Evolutionary conservation across 2,797 vertebrate genomes (phyloP), one percentile per base, ranked within the genome.

Genomic region (Ambastaia sidthimunki): DNA sequence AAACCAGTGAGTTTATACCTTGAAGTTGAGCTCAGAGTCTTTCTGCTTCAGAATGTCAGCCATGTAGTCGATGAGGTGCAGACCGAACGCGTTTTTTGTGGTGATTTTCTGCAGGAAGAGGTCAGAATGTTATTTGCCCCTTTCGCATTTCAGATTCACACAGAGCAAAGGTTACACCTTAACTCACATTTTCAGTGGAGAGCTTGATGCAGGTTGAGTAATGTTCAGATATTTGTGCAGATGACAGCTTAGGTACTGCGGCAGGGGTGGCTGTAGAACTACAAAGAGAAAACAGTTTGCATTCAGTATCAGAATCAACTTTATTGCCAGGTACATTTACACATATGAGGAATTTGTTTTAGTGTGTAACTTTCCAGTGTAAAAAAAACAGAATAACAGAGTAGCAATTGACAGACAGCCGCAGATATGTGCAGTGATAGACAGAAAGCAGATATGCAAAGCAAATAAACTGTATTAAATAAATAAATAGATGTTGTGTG

Each of bases 21-120:
- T 97, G 88, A 99, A 99, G 89, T 97, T 96, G 62, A 93, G 76
- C 81, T 98, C 96, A 0, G 95, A 94, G 78, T 96, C 94, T 85
- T 98, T 97, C 87, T 97, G 90, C 80, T 96, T 96, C 74, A 98
- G 94, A 82, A 99, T 96, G 37, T 98, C 95, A 0, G 94, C 90
- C 96, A 99, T 97, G 68, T 97, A 99, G 90, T 99, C 97, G 71
- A 99, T 99, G 78, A 99, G 90, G 85, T 98, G 95, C 31, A 99
- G 92, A 44, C 96, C 97, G 80, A 99, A 99, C 2, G 95, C 98
- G 67, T 99, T 99, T 89, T 98, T 99, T 0, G 94, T 96, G 76
- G 96, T 99, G 84, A 99, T 99, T 98, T 98, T 99, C 98, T 99
- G 84, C 19, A n/a, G 10, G 48, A 0, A n/a, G 15, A 15, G 70